A percentile compares a stretch with the other conserved stretches of the same genome.
Evolutionary conservation across 1,140 invertebrate genomes (phyloP).

Genomic region (Procambarus clarkii): DNA sequence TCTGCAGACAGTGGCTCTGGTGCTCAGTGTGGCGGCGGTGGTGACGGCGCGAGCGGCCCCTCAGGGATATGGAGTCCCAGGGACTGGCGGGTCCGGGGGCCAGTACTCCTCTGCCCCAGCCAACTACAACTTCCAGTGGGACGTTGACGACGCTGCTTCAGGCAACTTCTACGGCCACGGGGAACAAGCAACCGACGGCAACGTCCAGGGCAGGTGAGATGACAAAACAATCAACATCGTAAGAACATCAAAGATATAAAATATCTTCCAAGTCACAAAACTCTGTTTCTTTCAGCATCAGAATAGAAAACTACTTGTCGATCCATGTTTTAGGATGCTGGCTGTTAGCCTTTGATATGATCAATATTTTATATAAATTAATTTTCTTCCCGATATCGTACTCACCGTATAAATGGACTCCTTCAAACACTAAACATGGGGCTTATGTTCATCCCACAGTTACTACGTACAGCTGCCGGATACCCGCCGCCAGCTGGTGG

Average conservation of each 20-base stretch:
- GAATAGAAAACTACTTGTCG: too few species aligned
- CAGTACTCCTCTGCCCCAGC: background rate
- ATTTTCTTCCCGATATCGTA: too few species aligned
- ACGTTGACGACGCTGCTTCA: background rate
- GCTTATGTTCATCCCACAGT: background rate
- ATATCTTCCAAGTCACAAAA: too few species aligned
- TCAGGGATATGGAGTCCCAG: background rate
- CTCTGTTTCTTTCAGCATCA: too few species aligned
- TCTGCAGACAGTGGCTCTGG: background rate
- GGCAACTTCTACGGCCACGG: constrained; percentile 4
- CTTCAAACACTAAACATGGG: too few species aligned
- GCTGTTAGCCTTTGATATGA: too few species aligned
- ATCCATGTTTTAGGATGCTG: too few species aligned
- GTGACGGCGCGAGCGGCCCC: background rate
- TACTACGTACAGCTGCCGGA: constrained; percentile 32
- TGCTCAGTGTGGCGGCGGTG: background rate
- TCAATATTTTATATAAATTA: too few species aligned
- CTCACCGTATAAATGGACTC: too few species aligned
- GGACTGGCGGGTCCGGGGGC: background rate
- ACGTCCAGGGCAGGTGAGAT: background rate
- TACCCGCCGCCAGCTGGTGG: constrained; percentile 7
- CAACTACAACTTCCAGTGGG: background rate
- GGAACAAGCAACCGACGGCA: background rate
- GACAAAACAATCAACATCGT: background rate
- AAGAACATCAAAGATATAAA: too few species aligned